These are phyloP conservation scores for Liodrosophila aerea DNA, from an alignment of 2,888 invertebrate genomes.

Conservation along the genomic window DNA sequence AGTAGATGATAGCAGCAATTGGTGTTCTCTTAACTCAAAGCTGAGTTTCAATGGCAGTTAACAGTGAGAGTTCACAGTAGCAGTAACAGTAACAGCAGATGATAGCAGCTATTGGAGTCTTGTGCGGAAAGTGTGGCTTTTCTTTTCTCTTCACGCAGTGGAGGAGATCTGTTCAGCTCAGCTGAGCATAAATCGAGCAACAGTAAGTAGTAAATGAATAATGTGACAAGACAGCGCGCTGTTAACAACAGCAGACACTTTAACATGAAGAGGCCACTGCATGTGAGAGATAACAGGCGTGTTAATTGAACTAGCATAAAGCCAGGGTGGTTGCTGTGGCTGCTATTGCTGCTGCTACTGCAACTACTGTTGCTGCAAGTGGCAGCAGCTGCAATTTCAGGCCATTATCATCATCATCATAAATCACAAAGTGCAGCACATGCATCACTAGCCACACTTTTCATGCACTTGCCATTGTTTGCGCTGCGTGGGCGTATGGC, in stretches of 20 bases:
- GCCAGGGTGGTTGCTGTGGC: not conserved
- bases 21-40: not conserved
- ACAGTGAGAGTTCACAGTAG: not conserved
- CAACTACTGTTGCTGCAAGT: not conserved
- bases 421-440: constrained; percentile 69
- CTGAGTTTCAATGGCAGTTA: not conserved
- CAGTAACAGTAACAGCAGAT: not conserved
- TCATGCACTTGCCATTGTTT: constrained; percentile 45
- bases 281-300: not conserved
- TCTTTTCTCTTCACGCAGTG: too few species aligned
- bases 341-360: constrained; percentile 4
- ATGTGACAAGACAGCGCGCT: too few species aligned
- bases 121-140: too few species aligned
- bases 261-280: too few species aligned
- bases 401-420: constrained; percentile 68
- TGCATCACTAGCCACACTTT: constrained; percentile 58
- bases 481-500: constrained; percentile 11
- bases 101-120: not conserved
- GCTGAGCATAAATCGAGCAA: too few species aligned
- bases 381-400: constrained; percentile 45
- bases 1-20: too few species aligned
- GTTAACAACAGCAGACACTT: too few species aligned
- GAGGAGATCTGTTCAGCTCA: too few species aligned
- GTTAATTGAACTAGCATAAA: constrained; percentile 17
- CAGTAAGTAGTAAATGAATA: too few species aligned